Percentiles rank a stretch among this genome's conserved stretches.
These are phyloP conservation scores for Leucoraja erinaceus DNA, from an alignment of 2,113 vertebrate species.

Conservation along the genomic window DNA sequence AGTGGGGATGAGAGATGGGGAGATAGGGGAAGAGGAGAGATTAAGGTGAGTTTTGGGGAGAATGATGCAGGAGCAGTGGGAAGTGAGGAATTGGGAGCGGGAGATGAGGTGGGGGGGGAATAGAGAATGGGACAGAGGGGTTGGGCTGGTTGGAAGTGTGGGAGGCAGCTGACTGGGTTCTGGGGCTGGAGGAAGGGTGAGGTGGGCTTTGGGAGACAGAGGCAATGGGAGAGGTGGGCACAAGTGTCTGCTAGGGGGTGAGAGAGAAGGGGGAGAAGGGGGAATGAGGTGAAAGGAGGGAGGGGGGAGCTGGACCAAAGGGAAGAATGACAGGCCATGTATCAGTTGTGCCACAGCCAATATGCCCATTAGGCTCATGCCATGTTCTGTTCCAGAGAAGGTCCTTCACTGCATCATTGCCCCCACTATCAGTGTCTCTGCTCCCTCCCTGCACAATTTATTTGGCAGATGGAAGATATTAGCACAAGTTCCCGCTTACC, in stretches of 20 bases:
- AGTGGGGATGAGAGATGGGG: background rate
- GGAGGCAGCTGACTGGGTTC: constrained; percentile 47
- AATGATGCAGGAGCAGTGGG: background rate
- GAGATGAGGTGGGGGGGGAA: background rate
- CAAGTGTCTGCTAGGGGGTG: background rate
- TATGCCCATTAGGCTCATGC: background rate
- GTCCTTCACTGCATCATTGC: background rate
- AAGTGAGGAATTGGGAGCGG: accelerated
- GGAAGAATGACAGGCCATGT: background rate
- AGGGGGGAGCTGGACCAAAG: background rate
- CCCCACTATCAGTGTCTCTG: too few relatives aligned
- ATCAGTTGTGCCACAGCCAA: background rate
- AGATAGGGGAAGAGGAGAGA: background rate
- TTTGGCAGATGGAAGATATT: too few relatives aligned
- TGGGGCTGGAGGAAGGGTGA: constrained; percentile 47
- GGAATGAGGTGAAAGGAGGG: background rate
- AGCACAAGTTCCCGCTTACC: constrained; percentile 55
- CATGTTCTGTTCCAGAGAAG: background rate
- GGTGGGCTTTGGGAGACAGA: constrained; percentile 42
- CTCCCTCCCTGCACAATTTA: too few relatives aligned
- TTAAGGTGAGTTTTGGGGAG: background rate
- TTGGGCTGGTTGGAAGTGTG: background rate
- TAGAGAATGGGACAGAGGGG: background rate
- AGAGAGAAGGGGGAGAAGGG: background rate
- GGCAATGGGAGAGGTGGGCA: constrained; percentile 50